A percentile compares a stretch with the other conserved stretches of the same genome.
Evolutionary conservation across 2,113 vertebrate species (phyloP).

Genomic region (Piaya cayana): DNA sequence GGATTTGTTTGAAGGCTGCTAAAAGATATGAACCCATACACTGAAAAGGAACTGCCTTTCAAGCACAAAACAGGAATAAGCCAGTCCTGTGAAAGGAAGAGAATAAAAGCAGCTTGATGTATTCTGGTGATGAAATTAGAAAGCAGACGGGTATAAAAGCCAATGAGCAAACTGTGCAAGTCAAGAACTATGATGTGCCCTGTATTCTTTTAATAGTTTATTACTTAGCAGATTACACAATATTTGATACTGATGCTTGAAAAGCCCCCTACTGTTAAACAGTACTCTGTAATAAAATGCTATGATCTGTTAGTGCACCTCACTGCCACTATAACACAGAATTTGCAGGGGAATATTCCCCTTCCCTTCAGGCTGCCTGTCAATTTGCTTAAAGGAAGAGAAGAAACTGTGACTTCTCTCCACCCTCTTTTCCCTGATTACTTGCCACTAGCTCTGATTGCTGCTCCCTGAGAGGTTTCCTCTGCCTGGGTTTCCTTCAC

Average conservation of each 20-base stretch:
- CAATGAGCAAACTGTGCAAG: slow-evolving; percentile 14
- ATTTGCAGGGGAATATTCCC: neutral
- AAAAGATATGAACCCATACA: neutral
- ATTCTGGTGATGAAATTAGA: slow-evolving; percentile 16
- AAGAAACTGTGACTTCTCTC: neutral
- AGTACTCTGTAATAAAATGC: neutral
- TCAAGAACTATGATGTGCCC: neutral
- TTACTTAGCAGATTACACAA: slow-evolving; percentile 22
- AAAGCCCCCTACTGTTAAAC: slow-evolving; percentile 16
- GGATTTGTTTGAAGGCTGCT: slow-evolving; percentile 20
- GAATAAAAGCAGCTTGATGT: slow-evolving; percentile 15
- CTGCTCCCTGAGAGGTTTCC: neutral
- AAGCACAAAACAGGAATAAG: neutral
- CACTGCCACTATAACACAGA: neutral
- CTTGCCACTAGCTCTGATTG: neutral
- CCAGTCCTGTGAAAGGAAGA: neutral
- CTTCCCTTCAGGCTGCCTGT: neutral
- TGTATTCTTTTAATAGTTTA: slow-evolving; percentile 9
- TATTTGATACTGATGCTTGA: slow-evolving; percentile 23
- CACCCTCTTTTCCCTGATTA: neutral
- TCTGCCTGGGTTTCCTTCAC: neutral
- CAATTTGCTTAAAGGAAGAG: neutral
- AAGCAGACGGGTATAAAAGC: neutral
- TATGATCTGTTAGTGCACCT: neutral
- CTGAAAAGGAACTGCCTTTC: slow-evolving; percentile 21